These are phyloP conservation scores for Oithona nana DNA, from an alignment of 2,888 invertebrate genomes.

Conservation along the genomic window DNA sequence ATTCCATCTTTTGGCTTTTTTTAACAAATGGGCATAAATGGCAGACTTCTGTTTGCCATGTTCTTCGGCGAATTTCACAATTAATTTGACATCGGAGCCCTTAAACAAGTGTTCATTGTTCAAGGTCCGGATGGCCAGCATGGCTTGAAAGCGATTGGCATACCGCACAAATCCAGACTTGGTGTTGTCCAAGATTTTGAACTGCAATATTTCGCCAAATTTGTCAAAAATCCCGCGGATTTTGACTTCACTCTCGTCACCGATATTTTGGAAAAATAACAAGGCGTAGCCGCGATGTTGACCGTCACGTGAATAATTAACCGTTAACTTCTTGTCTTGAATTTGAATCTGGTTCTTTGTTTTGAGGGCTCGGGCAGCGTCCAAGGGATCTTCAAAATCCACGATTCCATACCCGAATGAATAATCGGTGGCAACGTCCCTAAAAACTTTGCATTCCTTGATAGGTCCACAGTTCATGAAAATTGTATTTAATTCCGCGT, in stretches of 20 bases:
- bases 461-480: neutral
- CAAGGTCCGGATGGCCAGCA: neutral
- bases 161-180: neutral
- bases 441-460: neutral
- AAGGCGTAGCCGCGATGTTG: neutral
- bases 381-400: neutral
- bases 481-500: neutral
- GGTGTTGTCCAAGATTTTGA: neutral
- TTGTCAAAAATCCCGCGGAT: neutral
- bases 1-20: too few species aligned
- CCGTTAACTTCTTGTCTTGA: neutral
- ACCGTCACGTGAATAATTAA: neutral
- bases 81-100: neutral
- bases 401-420: neutral
- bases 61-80: neutral
- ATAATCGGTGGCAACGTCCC: neutral
- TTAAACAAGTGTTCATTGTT: neutral
- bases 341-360: neutral
- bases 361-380: neutral
- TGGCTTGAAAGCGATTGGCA: neutral
- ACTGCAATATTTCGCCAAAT: neutral
- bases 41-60: neutral
- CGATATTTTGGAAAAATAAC: neutral
- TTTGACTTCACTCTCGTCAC: neutral
- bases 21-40: neutral